Evolutionary conservation across 2,113 vertebrate species (phyloP).

Genomic region (Polypterus senegalus): DNA sequence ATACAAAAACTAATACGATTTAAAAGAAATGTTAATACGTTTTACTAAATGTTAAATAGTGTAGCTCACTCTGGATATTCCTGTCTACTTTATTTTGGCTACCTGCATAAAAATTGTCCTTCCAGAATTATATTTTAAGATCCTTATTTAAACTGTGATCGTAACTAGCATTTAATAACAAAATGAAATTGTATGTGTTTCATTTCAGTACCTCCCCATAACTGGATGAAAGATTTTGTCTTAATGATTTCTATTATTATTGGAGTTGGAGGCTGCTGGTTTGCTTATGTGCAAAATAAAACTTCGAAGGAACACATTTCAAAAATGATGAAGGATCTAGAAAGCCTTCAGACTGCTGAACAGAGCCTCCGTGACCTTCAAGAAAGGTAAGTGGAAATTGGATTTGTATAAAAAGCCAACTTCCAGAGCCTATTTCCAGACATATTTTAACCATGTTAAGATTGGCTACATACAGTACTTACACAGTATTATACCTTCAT

Average conservation of each 20-base stretch:
- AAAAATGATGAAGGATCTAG: constrained; percentile 97
- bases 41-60: no score
- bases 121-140: no score
- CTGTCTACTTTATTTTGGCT: no score
- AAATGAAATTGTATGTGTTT: constrained; percentile 7
- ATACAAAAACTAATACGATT: no score
- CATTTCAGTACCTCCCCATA: constrained; percentile 76
- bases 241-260: constrained; percentile 92
- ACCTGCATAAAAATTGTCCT: no score
- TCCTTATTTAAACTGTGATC: neutral
- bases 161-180: neutral
- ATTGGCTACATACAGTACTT: no score
- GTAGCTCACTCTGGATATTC: no score
- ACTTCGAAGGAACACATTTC: constrained; percentile 87
- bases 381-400: constrained; percentile 59
- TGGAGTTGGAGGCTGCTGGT: constrained; percentile 95
- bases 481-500: no score
- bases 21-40: no score
- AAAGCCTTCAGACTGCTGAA: constrained; percentile 87
- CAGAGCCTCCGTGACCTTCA: constrained; percentile 86
- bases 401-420: neutral
- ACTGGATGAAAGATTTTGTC: constrained; percentile 96
- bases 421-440: no score
- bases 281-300: constrained; percentile 92
- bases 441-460: no score